Conservation (phyloP, 2,113 vertebrate genomes). For the Psephotus haematonotus region DNA sequence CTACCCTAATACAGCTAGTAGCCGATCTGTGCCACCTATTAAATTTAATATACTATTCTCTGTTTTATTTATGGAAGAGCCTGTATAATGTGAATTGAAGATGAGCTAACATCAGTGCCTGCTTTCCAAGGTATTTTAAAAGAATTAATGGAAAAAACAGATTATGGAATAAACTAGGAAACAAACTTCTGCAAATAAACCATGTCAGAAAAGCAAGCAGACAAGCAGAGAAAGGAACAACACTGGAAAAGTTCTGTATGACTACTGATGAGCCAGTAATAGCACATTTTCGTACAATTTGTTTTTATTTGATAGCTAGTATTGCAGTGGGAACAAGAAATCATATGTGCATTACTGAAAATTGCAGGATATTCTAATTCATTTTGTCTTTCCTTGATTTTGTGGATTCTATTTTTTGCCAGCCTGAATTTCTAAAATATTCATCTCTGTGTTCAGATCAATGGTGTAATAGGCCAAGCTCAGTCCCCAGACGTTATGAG, state of each 20-base stretch:
- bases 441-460: neutral
- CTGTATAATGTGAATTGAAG: neutral
- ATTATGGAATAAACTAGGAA: neutral
- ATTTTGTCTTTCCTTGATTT: neutral
- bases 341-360: neutral
- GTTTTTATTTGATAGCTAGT: neutral
- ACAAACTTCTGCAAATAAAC: neutral
- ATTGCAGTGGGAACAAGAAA: neutral
- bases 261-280: neutral
- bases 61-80: neutral
- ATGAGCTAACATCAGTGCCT: neutral
- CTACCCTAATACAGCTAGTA: neutral
- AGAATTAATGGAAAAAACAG: neutral
- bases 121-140: neutral
- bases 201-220: neutral
- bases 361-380: neutral
- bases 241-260: neutral
- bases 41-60: neutral
- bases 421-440: neutral
- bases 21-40: neutral
- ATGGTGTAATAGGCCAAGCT: neutral
- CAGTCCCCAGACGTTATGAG: neutral
- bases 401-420: neutral
- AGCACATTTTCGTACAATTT: fast-evolving
- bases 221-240: neutral